Evolutionary conservation across 2,888 invertebrate genomes (phyloP).

Genomic region (Fragum whitleyi): DNA sequence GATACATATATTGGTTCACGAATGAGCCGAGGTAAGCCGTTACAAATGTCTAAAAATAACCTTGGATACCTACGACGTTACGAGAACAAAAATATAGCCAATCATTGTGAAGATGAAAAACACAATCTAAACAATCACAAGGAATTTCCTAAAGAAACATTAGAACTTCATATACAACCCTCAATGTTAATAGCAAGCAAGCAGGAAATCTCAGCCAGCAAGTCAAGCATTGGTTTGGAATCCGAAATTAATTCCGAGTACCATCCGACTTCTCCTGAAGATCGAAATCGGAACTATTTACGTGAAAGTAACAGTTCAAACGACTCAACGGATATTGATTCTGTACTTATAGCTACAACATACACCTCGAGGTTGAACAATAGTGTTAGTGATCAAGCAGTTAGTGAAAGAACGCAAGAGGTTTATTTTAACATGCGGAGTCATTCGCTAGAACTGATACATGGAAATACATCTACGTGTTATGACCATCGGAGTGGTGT

Average conservation of each 20-base stretch:
- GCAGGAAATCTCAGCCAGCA: background rate
- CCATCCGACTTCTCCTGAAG: background rate
- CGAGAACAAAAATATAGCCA: slow-evolving; percentile 72
- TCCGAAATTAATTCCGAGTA: background rate
- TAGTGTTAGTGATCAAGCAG: slow-evolving; percentile 18
- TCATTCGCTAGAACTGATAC: slow-evolving; percentile 5
- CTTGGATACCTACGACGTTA: slow-evolving; percentile 67
- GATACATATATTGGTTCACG: background rate
- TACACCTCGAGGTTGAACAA: slow-evolving; percentile 16
- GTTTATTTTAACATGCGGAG: background rate
- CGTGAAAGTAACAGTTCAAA: slow-evolving; percentile 39
- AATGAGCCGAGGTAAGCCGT: slow-evolving; percentile 19
- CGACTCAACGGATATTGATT: slow-evolving; percentile 29
- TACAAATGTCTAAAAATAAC: slow-evolving; percentile 66
- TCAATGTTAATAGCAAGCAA: background rate
- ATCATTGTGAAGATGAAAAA: slow-evolving; percentile 64
- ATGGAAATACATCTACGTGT: background rate
- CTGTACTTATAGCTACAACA: slow-evolving; percentile 9
- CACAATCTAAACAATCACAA: slow-evolving; percentile 66
- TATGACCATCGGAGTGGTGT: background rate
- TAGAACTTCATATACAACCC: slow-evolving; percentile 43
- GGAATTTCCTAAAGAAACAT: slow-evolving; percentile 55
- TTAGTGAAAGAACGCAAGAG: background rate
- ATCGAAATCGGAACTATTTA: background rate
- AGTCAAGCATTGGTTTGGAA: background rate